phyloP scores from a whole-genome alignment of 2,797 vertebrate genomes.

The Enoplosus armatus region DNA sequence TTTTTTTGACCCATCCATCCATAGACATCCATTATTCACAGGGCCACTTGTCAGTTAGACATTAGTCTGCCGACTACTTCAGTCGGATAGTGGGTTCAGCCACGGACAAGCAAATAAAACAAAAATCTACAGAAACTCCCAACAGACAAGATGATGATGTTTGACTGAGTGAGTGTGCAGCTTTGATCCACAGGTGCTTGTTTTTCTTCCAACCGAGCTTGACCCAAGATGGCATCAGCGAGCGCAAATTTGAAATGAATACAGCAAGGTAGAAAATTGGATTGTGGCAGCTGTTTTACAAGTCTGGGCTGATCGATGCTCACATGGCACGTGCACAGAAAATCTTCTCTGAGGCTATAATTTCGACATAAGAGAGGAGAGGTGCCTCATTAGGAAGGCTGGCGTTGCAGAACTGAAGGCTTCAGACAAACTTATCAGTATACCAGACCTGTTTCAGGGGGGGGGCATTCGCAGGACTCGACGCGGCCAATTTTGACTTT shows the following conservation, averaged over 20 bases:
- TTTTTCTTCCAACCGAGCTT: constrained; percentile 32
- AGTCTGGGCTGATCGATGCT: constrained; percentile 77
- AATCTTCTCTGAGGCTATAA: constrained; percentile 76
- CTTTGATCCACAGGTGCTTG: constrained; percentile 36
- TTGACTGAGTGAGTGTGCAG: constrained; percentile 4
- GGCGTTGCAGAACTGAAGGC: constrained; percentile 44
- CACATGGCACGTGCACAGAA: constrained; percentile 53
- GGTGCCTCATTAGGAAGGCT: constrained; percentile 64
- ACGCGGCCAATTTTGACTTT: constrained; percentile 35
- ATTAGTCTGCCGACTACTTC: too few species aligned
- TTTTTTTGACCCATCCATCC: too few species aligned
- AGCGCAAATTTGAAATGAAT: constrained; percentile 60
- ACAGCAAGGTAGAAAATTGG: constrained; percentile 60
- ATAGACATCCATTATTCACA: neutral
- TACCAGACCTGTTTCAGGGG: constrained; percentile 43
- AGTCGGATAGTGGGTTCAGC: too few species aligned
- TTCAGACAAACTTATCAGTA: constrained; percentile 53
- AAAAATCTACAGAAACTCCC: neutral
- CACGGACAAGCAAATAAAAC: too few species aligned
- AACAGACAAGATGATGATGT: neutral
- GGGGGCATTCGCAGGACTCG: constrained; percentile 9
- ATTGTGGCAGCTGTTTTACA: constrained; percentile 73
- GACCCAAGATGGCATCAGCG: constrained; percentile 58
- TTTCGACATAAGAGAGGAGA: constrained; percentile 69
- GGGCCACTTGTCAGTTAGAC: neutral